Evolutionary conservation across 2,113 vertebrate genomes (phyloP).

Genomic region (Scopus umbretta): DNA sequence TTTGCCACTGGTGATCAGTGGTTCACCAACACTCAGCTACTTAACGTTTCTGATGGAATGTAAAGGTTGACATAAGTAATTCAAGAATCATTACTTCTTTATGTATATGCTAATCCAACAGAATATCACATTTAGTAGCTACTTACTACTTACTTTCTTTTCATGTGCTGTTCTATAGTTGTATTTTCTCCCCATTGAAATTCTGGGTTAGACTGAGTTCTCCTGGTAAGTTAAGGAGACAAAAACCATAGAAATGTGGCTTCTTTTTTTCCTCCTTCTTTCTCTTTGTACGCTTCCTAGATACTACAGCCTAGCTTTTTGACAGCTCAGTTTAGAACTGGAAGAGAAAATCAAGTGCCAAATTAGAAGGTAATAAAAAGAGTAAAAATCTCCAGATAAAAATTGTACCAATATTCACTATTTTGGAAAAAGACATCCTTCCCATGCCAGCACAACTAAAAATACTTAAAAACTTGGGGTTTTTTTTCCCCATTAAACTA

Average conservation of each 20-base stretch:
- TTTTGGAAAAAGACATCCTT: background rate
- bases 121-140: background rate
- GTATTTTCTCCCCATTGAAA: background rate
- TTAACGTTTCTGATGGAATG: background rate
- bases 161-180: background rate
- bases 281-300: background rate
- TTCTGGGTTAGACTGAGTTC: background rate
- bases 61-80: background rate
- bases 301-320: background rate
- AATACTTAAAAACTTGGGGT: background rate
- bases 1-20: too few relatives aligned
- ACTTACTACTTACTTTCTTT: background rate
- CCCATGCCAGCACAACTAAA: background rate
- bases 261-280: background rate
- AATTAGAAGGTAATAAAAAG: background rate
- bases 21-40: background rate
- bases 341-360: background rate
- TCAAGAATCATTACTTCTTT: background rate
- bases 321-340: background rate
- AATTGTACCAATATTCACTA: background rate
- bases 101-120: background rate
- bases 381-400: background rate
- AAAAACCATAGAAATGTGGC: background rate
- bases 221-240: background rate
- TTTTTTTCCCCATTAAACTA: background rate